These are phyloP conservation scores for Hyperopisus bebe DNA, from an alignment of 2,113 vertebrate genomes.

Conservation along the genomic window DNA sequence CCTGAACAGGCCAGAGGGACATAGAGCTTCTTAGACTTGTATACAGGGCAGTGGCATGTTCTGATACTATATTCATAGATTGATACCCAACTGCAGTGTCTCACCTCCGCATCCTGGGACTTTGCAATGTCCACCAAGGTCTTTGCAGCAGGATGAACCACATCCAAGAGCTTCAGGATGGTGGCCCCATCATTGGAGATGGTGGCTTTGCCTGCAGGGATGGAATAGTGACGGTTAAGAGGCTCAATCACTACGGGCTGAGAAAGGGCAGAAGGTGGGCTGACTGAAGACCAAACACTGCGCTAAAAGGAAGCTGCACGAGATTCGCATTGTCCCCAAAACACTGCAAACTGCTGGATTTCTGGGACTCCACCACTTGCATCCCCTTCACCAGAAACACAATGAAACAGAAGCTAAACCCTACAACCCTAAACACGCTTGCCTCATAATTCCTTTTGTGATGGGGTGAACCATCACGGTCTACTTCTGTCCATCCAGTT, in stretches of 20 bases:
- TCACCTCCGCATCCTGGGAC: slow-evolving; percentile 94
- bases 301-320: background rate
- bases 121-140: slow-evolving; percentile 95
- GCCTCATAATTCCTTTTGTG: background rate
- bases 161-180: slow-evolving; percentile 92
- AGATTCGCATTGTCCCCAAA: background rate
- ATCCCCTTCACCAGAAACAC: background rate
- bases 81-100: background rate
- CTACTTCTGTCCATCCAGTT: background rate
- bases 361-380: background rate
- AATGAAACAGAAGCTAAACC: background rate
- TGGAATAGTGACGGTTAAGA: background rate
- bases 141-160: slow-evolving; percentile 92
- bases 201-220: slow-evolving; percentile 81
- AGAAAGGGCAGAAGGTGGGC: background rate
- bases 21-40: background rate
- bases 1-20: slow-evolving; percentile 53
- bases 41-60: background rate
- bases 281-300: background rate
- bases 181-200: slow-evolving; percentile 98
- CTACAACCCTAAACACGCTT: background rate
- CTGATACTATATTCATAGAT: background rate
- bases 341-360: background rate
- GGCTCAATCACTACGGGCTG: background rate
- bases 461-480: background rate